Base-by-base conservation (phyloP, 2,888 invertebrate species). In the Rhagonycha lutea region DNA sequence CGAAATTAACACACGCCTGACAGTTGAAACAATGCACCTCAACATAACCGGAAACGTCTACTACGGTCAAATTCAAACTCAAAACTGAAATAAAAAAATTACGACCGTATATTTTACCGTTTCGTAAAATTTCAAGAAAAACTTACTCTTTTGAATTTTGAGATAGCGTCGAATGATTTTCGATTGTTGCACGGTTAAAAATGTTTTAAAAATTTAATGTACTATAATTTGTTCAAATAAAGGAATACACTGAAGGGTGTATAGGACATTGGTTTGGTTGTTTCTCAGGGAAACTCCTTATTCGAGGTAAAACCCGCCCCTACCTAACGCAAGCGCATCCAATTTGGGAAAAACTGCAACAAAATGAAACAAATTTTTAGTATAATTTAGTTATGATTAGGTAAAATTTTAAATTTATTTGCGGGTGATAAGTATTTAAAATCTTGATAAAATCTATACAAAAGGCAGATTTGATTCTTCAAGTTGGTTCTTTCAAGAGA, bases 261-360 rank as follows among this genome's bases (percentile, higher is more conserved):
- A 68, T n/a, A 71, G 62, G 62, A 61, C 62, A 72, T 68, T 72
- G 75, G 47, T 47, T 47, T 47, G 47, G 26, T 23, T 70, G 68
- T 12, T 47, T 70, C 67, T 61, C 11, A 12, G 68, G 60, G 68
- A 70, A 70, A 63, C 24, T 70, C 63, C 74, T 61, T 74, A 74
- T 74, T 74, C 67, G 61, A 10, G 65, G 67, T 70, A 68, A 73
- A 70, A 63, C 65, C 61, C 63, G 32, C 28, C 65, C 68, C 65
- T 68, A 74, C 47, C n/a, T 47, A 62, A 65, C 74, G 74, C 74
- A 74, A 74, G 74, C 74, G 74, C 74, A 68, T 68, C 74, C 70
- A 61, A 24, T 65, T 68, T 70, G 61, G 18, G 11, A 70, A 69
- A 69, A 65, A 65, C 26, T 47, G 47, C 63, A 65, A 65, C 23